These are phyloP conservation scores for Littorina saxatilis DNA, from an alignment of 1,140 invertebrate genomes.

Conservation along the genomic window DNA sequence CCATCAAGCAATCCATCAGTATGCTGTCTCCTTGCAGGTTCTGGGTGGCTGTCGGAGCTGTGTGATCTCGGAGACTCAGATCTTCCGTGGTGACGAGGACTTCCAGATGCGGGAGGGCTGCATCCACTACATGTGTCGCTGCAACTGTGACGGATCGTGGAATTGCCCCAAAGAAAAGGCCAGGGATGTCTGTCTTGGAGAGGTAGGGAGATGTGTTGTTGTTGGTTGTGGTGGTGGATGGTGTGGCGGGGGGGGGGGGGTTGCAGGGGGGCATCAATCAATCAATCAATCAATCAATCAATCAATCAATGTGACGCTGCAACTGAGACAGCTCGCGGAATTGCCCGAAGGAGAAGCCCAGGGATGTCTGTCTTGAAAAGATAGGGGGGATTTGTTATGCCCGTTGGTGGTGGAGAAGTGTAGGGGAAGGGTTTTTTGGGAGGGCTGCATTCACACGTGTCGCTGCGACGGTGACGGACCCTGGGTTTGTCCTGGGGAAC, in stretches of 20 bases:
- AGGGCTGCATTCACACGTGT: conserved; percentile 56
- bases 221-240: no score
- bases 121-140: conserved; percentile 56
- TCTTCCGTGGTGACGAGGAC: conserved; percentile 41
- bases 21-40: not conserved
- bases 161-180: conserved; percentile 58
- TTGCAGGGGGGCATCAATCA: no score
- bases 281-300: no score
- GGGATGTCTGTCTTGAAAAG: no score
- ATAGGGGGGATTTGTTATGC: no score
- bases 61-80: conserved; percentile 37
- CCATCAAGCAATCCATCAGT: no score
- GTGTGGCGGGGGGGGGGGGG: no score
- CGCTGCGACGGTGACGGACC: conserved; percentile 62
- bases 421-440: conserved; percentile 37
- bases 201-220: conserved; percentile 17
- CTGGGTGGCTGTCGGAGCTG: conserved; percentile 43
- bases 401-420: conserved; percentile 22
- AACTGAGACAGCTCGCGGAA: conserved; percentile 61
- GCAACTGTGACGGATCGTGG: conserved; percentile 65
- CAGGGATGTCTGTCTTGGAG: conserved; percentile 52
- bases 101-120: conserved; percentile 54
- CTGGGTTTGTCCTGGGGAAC: conserved; percentile 59
- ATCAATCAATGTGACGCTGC: no score
- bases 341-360: no score